Percentiles rank a stretch among this genome's conserved stretches.
phyloP scores from a whole-genome alignment of 2,113 vertebrate genomes.

The Rhea pennata region DNA sequence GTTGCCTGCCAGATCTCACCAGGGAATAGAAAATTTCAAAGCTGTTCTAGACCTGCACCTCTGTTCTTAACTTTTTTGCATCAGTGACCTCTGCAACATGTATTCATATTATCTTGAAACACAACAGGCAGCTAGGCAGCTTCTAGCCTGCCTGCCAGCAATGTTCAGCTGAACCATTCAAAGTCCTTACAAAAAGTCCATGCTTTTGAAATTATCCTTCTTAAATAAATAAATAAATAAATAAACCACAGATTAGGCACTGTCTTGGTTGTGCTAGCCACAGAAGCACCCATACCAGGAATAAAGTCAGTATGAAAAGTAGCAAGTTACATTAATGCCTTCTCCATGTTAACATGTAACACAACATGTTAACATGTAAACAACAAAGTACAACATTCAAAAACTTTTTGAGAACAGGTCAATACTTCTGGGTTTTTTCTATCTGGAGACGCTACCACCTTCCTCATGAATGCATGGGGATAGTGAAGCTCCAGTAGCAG shows the following conservation, averaged over 20 bases:
- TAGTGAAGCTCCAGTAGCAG: background rate
- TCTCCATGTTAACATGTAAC: background rate
- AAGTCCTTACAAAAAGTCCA: background rate
- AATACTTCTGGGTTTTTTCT: background rate
- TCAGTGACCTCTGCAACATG: background rate
- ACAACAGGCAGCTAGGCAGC: background rate
- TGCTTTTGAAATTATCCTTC: background rate
- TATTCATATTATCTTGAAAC: background rate
- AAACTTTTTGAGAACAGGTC: background rate
- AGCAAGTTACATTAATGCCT: background rate
- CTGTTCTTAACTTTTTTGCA: background rate
- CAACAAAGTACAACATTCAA: background rate
- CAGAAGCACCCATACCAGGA: background rate
- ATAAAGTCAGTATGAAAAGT: accelerated
- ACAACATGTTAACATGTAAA: no score
- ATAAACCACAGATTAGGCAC: background rate
- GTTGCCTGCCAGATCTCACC: background rate
- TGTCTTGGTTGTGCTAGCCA: background rate
- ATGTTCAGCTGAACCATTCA: background rate
- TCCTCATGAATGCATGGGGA: background rate
- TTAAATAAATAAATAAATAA: background rate
- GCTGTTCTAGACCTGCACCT: background rate
- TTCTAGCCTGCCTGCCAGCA: background rate
- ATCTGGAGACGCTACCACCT: background rate
- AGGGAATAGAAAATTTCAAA: background rate